Percentiles rank a stretch among this genome's conserved stretches.
phyloP scores from a whole-genome alignment of 2,888 invertebrate genomes.

The Diarsia dahlii region DNA sequence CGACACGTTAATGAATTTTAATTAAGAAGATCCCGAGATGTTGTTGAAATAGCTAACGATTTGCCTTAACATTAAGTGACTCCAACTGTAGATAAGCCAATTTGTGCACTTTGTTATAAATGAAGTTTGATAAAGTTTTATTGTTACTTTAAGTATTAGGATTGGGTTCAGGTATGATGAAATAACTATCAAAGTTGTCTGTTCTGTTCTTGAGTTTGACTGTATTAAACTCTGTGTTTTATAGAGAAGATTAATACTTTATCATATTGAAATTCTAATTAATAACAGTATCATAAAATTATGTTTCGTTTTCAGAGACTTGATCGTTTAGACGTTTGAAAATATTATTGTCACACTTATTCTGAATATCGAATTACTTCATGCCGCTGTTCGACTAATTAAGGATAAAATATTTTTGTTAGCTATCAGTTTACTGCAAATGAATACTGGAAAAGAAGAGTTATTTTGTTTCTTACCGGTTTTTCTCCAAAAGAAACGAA shows the following conservation, averaged over 20 bases:
- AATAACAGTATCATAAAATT: neutral
- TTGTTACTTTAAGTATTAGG: neutral
- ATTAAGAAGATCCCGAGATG: constrained; percentile 33
- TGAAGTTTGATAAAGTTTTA: constrained; percentile 33
- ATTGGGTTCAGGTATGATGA: neutral
- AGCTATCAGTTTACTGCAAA: no score
- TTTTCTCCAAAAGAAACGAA: no score
- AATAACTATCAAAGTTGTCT: neutral
- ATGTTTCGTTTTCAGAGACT: neutral
- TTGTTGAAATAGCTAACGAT: constrained; percentile 26
- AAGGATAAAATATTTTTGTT: no score
- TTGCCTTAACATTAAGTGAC: constrained; percentile 42
- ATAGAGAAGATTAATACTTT: neutral
- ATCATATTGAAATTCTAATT: neutral
- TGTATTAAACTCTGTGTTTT: neutral
- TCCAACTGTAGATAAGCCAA: constrained; percentile 39
- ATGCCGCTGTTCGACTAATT: neutral
- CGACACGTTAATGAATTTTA: constrained; percentile 44
- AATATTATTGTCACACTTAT: neutral
- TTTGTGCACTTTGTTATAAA: constrained; percentile 41
- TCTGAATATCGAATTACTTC: neutral
- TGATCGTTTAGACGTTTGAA: neutral
- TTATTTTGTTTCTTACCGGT: no score
- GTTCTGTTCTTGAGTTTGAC: neutral
- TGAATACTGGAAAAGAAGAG: no score